phyloP scores from a whole-genome alignment of 53 echinoderm and acorn worm genomes.

The Mesocentrotus franciscanus region DNA sequence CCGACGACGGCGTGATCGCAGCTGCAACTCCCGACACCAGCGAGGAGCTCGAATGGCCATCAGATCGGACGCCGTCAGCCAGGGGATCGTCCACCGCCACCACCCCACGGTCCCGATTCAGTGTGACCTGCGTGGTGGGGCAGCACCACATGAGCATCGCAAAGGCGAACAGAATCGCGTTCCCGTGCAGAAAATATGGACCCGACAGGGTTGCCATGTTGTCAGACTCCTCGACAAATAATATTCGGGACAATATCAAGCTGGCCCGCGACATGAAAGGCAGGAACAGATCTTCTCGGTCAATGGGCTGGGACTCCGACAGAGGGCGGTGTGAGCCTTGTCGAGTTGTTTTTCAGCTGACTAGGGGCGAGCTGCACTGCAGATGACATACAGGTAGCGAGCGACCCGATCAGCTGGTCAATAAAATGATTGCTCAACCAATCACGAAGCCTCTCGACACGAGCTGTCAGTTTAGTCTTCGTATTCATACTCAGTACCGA shows the following conservation, averaged over 20 bases:
- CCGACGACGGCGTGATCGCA: conserved; percentile 23
- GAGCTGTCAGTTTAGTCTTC: conserved; percentile 15
- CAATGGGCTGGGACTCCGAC: conserved; percentile 6
- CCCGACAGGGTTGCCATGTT: conserved; percentile 45
- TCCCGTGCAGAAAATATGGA: conserved; percentile 18
- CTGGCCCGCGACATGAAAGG: background rate
- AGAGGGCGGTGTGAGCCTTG: background rate
- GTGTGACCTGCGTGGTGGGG: conserved; percentile 57
- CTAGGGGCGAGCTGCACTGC: conserved; percentile 30
- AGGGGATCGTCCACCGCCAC: background rate
- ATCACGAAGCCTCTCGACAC: conserved; percentile 30
- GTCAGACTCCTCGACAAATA: conserved; percentile 43
- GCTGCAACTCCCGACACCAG: conserved; percentile 46
- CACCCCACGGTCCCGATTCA: conserved; percentile 27
- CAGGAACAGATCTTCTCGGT: background rate
- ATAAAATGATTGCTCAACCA: conserved; percentile 40
- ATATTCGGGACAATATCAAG: background rate
- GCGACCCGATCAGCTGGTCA: conserved; percentile 53
- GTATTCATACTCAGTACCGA: background rate
- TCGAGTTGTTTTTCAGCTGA: conserved; percentile 15
- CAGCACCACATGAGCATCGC: conserved; percentile 55
- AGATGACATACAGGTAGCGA: background rate
- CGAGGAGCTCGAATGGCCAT: conserved; percentile 39
- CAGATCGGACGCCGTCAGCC: background rate
- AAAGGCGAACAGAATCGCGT: conserved; percentile 27